Conservation (phyloP, 2,888 invertebrate genomes). For the Acanthoscelides obtectus region DNA sequence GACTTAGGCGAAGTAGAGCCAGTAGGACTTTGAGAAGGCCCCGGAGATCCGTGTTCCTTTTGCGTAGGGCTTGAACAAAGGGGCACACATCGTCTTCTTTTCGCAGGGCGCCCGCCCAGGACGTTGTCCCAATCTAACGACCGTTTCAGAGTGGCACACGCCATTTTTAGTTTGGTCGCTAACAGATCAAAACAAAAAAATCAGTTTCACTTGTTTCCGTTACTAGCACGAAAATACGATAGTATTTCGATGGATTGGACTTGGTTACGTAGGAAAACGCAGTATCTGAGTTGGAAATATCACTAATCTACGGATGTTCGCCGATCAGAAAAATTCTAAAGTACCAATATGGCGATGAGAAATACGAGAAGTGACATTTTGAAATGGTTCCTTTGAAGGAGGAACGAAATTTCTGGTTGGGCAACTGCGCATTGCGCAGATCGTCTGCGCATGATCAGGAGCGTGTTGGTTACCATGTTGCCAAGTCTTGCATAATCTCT, state of each 20-base stretch:
- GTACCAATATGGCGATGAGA: constrained; percentile 42
- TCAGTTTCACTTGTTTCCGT: constrained; percentile 34
- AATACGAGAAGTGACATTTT: constrained; percentile 39
- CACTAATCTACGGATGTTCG: constrained; percentile 12
- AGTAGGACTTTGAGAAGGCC: constrained; percentile 45
- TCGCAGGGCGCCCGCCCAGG: constrained; percentile 80
- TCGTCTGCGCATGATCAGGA: not conserved
- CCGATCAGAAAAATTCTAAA: constrained; percentile 19
- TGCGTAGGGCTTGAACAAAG: constrained; percentile 65
- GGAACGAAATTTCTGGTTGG: constrained; percentile 6
- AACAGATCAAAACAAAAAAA: constrained; percentile 32
- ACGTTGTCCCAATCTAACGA: constrained; percentile 92
- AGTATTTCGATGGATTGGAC: constrained; percentile 12
- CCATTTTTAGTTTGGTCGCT: constrained; percentile 65
- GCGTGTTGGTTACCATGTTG: not conserved
- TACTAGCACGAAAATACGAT: constrained; percentile 26
- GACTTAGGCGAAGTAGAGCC: constrained; percentile 49
- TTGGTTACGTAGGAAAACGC: constrained; percentile 1
- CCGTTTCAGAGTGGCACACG: constrained; percentile 96
- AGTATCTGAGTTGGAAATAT: not conserved
- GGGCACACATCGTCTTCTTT: constrained; percentile 87
- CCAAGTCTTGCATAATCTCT: too few relatives aligned
- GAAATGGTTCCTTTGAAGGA: constrained; percentile 14
- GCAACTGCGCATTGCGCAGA: constrained; percentile 8
- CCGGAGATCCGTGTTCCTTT: constrained; percentile 38